These are phyloP conservation scores for Dryas iulia DNA, from an alignment of 1,140 invertebrate species.

Conservation along the genomic window DNA sequence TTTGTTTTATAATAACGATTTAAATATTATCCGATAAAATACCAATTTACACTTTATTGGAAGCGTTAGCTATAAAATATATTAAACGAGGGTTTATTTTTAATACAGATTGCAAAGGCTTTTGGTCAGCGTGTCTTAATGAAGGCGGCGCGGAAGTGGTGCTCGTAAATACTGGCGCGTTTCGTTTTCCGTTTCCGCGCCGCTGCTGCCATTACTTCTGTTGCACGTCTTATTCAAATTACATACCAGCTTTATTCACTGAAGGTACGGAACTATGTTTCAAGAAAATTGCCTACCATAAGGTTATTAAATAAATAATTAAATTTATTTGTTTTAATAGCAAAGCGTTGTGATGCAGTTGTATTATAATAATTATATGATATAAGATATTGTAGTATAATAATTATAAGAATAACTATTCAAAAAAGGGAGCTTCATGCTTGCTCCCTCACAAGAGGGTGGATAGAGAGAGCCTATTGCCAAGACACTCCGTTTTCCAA, in stretches of 20 bases:
- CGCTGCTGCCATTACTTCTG: conserved; percentile 62
- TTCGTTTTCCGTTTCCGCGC: conserved; percentile 69
- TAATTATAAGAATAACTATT: no score
- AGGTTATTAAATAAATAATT: conserved; percentile 3
- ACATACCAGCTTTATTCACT: conserved; percentile 36
- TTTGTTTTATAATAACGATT: neutral
- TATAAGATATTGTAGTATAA: no score
- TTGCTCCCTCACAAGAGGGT: no score
- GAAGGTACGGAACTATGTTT: conserved; percentile 15
- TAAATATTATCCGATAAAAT: neutral
- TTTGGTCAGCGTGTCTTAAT: conserved; percentile 43
- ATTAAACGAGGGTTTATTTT: neutral
- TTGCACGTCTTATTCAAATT: conserved; percentile 67
- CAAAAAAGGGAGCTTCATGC: no score
- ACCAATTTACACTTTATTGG: neutral
- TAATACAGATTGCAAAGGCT: conserved; percentile 2
- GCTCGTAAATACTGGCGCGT: conserved; percentile 69
- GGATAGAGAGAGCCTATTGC: no score
- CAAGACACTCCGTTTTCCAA: no score
- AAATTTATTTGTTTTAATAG: no score
- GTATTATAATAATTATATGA: no score
- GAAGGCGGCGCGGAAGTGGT: conserved; percentile 56
- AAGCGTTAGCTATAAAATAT: neutral
- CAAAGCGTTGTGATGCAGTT: no score
- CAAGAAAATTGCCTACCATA: conserved; percentile 3